These are phyloP conservation scores for Ridgeia piscesae DNA, from an alignment of 1,140 invertebrate genomes.

Conservation along the genomic window DNA sequence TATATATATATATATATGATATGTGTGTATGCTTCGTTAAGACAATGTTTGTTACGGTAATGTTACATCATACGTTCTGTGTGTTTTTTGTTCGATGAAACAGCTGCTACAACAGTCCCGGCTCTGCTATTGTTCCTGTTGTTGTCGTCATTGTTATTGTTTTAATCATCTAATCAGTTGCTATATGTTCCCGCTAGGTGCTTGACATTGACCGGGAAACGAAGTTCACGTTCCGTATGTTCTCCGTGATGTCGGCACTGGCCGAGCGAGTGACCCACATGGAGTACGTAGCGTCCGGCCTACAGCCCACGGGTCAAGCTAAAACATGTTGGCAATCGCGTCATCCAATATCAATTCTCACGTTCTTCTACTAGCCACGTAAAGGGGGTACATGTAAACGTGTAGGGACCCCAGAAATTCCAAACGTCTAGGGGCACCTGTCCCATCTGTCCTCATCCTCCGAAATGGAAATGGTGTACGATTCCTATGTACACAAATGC, in stretches of 20 bases:
- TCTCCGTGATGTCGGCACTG: conserved; percentile 53
- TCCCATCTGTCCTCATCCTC: neutral
- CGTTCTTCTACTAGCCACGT: too few relatives aligned
- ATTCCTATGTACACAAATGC: neutral
- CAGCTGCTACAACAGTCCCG: neutral
- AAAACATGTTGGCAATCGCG: too few relatives aligned
- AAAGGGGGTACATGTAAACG: too few relatives aligned
- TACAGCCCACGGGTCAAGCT: neutral
- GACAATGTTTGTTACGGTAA: neutral
- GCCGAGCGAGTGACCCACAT: conserved; percentile 54
- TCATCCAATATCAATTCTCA: neutral
- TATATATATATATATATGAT: neutral
- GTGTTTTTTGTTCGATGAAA: neutral
- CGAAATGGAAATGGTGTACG: neutral
- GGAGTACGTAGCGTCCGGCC: conserved; percentile 47
- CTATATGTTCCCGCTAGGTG: conserved; percentile 34
- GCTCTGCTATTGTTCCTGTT: neutral
- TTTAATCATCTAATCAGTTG: neutral
- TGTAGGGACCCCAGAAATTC: too few relatives aligned
- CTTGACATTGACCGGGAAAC: conserved; percentile 54
- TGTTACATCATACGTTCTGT: neutral
- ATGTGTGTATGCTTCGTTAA: too few relatives aligned
- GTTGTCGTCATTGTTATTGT: neutral
- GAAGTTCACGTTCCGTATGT: conserved; percentile 56
- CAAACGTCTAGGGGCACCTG: too few relatives aligned